Percentiles rank a stretch among this genome's conserved stretches.
phyloP scores from a whole-genome alignment of 2,113 vertebrate genomes.

The Ailurus styani region DNA sequence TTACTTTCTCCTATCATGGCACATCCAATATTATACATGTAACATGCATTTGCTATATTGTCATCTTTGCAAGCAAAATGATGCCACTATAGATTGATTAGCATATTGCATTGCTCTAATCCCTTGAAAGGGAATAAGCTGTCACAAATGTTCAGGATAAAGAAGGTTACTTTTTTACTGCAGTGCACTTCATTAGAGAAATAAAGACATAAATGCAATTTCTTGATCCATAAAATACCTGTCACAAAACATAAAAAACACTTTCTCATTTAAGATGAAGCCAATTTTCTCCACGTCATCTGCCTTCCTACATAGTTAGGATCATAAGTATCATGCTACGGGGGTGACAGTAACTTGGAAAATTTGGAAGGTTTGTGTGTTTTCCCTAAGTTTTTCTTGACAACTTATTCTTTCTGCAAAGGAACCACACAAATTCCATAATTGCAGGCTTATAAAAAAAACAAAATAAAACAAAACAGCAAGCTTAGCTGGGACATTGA shows the following conservation, averaged over 20 bases:
- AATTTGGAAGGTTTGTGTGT: not conserved
- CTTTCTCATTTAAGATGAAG: conserved; percentile 58
- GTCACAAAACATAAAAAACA: not conserved
- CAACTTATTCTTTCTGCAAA: not conserved
- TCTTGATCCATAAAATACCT: conserved; percentile 57
- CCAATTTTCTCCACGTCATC: conserved; percentile 18
- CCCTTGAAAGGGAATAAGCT: conserved; percentile 43
- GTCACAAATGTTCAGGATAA: conserved; percentile 50
- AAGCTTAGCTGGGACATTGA: not conserved
- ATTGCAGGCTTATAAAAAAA: not conserved
- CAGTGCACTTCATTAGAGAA: conserved; percentile 59
- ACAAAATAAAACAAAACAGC: not conserved
- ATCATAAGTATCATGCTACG: not conserved
- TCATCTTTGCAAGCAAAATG: not conserved
- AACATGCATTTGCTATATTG: not conserved
- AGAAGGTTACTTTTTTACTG: conserved; percentile 60
- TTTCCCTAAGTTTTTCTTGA: not conserved
- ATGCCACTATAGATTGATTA: not conserved
- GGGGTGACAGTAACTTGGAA: not conserved
- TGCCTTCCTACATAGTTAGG: not conserved
- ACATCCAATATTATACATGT: not conserved
- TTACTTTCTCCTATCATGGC: not conserved
- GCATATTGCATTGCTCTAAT: not conserved
- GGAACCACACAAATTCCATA: not conserved
- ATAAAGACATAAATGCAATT: conserved; percentile 56